Base-by-base conservation (phyloP, 2,113 vertebrate species). In the Rissa tridactyla region DNA sequence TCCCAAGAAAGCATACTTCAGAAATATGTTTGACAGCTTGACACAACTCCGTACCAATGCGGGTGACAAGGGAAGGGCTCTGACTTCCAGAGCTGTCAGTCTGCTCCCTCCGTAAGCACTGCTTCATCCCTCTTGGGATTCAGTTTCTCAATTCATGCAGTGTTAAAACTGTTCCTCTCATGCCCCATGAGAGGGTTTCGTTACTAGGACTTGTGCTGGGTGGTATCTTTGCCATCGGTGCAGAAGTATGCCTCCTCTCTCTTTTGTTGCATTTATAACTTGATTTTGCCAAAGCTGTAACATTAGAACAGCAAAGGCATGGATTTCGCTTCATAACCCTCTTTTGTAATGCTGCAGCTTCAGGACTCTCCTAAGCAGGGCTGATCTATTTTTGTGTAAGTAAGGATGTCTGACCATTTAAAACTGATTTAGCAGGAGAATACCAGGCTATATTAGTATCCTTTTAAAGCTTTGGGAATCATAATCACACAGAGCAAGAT, bases 351-450 rank as follows among this genome's bases (percentile, higher is more conserved):
- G 10, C 66, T 10, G 22, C 86, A 86, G 65, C 44, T 71, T 57
- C 69, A 58, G 51, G 10, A 58, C 23, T 19, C 40, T 84, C 36
- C 86, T 36, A 84, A 78, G 80, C 82, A 69, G 27, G 7, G 3
- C 52, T 79, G 64, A 76, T 84, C 71, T 93, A 52, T 69, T 95
- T 84, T 57, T 89, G 65, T 62, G 36, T 65, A 61, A 91, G 49
- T 60, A 83, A 95, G 55, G 36, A 84, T 44, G 42, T 44, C 80
- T 87, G 85, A 92, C 61, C 86, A 89, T 46, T 93, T 82, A 10
- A 81, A 90, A 90, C 25, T 79, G 52, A 84, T 82, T 86, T 86
- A 65, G 47, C 38, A 72, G 25, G 32, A 94, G 51, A 86, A 81
- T 14, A 71, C 19, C 58, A 70, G 23, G 38, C 29, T 81, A 65